These are phyloP conservation scores for Torymus auratus DNA, from an alignment of 2,888 invertebrate genomes.

Conservation along the genomic window DNA sequence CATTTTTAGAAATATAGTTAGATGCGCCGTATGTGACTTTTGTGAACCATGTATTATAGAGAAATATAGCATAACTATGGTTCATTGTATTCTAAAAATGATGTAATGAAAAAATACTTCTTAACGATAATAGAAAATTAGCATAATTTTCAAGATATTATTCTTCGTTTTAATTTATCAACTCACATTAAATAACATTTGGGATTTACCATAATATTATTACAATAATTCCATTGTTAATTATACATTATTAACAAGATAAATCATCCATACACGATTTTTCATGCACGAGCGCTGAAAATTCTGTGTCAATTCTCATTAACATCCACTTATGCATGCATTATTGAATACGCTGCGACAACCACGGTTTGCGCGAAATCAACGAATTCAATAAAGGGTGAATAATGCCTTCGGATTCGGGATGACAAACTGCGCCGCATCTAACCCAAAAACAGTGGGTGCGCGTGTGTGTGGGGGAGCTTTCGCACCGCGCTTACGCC, in stretches of 20 bases:
- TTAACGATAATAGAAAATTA: too few species aligned
- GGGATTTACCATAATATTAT: neutral
- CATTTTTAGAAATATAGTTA: too few species aligned
- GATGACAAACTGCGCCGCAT: constrained; percentile 49
- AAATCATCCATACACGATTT: neutral
- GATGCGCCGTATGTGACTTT: too few species aligned
- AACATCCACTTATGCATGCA: constrained; percentile 53
- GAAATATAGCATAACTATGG: too few species aligned
- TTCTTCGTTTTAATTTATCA: too few species aligned
- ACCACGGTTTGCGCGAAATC: constrained; percentile 68
- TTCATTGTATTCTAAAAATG: too few species aligned
- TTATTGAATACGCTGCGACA: constrained; percentile 59
- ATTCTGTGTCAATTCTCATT: constrained; percentile 40
- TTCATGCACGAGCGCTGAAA: neutral
- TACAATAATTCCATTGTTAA: neutral
- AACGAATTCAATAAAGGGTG: constrained; percentile 73
- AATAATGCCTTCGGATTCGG: constrained; percentile 67
- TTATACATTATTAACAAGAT: neutral
- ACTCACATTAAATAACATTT: neutral
- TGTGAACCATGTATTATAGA: too few species aligned
- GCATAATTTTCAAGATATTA: too few species aligned
- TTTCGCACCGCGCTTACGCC: neutral
- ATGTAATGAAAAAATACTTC: too few species aligned
- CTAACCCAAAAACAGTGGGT: constrained; percentile 48
- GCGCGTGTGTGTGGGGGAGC: neutral